phyloP scores from a whole-genome alignment of 2,888 invertebrate species.

The Mesodorylaimus sp. region DNA sequence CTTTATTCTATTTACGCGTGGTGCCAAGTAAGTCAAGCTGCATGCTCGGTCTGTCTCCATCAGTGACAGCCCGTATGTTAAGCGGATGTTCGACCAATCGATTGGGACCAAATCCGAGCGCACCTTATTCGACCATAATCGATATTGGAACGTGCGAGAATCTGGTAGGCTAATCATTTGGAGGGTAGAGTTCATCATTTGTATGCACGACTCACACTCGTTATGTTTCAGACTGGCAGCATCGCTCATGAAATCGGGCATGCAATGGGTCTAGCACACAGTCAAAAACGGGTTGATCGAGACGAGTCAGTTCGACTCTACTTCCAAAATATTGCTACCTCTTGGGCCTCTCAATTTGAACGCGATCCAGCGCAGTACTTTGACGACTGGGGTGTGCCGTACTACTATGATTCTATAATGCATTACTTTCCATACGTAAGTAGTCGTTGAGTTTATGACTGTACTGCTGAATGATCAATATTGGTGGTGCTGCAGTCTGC shows the following conservation, averaged over 20 bases:
- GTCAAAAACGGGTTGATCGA: conserved; percentile 8
- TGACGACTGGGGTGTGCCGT: conserved; percentile 9
- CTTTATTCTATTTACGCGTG: too few relatives aligned
- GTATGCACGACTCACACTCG: neutral
- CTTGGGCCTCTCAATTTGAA: conserved; percentile 10
- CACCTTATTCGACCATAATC: conserved; percentile 8
- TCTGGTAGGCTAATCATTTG: neutral
- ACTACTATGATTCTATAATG: conserved; percentile 11
- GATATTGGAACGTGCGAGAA: conserved; percentile 1
- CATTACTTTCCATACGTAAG: conserved; percentile 10
- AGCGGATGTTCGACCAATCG: conserved; percentile 7
- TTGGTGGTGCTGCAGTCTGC: neutral
- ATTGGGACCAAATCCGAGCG: conserved; percentile 5
- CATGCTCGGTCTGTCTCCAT: too few relatives aligned
- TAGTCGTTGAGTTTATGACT: neutral
- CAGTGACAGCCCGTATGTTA: too few relatives aligned
- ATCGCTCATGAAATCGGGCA: conserved; percentile 10
- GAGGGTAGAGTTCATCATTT: neutral
- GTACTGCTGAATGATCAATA: neutral
- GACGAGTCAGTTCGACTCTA: neutral
- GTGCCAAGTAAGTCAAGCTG: too few relatives aligned
- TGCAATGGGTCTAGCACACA: conserved; percentile 7
- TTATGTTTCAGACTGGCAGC: conserved; percentile 8
- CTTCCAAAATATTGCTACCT: conserved; percentile 4
- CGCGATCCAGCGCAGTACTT: conserved; percentile 1